A percentile compares a stretch with the other conserved stretches of the same genome.
Evolutionary conservation across 2,797 vertebrate species (phyloP).

Genomic region (Stomatorhinus walkeri): DNA sequence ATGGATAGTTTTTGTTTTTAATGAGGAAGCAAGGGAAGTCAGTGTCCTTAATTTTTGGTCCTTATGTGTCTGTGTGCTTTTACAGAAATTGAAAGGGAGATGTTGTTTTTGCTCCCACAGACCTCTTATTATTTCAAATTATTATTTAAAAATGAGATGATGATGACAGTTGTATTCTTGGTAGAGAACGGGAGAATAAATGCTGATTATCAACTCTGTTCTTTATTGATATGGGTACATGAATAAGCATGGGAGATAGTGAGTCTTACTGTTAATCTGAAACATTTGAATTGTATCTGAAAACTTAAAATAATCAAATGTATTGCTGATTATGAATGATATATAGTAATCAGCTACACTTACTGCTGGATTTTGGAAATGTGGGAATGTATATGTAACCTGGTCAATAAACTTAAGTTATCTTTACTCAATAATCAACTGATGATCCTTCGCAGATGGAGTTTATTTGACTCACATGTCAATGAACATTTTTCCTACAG

Average conservation of each 20-base stretch:
- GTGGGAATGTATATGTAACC: not conserved
- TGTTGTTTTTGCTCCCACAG: not conserved
- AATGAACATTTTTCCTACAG: constrained; percentile 7
- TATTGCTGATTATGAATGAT: not conserved
- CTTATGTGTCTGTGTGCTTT: not conserved
- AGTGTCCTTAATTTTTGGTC: not conserved
- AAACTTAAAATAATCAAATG: not conserved
- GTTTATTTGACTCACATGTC: not conserved
- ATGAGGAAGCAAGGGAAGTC: not conserved
- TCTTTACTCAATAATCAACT: constrained; percentile 11
- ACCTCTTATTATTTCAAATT: not conserved
- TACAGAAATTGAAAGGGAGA: not conserved
- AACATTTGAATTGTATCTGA: not conserved
- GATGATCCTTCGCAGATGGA: not conserved
- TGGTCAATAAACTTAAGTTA: not conserved
- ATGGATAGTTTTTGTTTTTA: constrained; percentile 11
- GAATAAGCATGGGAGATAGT: not conserved
- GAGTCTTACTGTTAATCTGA: not conserved
- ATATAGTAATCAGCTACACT: not conserved
- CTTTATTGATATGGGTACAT: not conserved
- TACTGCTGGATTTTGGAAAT: not conserved
- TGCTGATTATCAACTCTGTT: not conserved
- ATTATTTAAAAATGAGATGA: not conserved
- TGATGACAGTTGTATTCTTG: not conserved
- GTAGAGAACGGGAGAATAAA: not conserved